Percentiles rank a stretch among this genome's conserved stretches.
Evolutionary conservation across 2,888 invertebrate species (phyloP).

Genomic region (Scaptomyza flava): DNA sequence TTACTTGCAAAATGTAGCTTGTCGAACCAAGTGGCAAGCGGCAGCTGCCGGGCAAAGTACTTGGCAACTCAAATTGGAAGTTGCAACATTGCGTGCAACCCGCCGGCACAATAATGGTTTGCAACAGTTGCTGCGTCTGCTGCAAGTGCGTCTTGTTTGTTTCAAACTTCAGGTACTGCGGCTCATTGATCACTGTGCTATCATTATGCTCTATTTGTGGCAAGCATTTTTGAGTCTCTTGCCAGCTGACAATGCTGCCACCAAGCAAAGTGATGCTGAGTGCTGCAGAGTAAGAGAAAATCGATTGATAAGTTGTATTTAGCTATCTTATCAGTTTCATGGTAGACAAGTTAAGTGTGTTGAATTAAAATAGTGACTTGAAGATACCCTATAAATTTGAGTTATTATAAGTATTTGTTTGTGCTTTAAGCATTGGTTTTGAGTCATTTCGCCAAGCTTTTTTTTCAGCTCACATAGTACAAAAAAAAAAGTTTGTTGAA

Average conservation of each 20-base stretch:
- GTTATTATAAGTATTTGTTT: not conserved
- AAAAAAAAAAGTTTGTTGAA: not conserved
- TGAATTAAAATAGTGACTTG: not conserved
- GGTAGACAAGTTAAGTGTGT: not conserved
- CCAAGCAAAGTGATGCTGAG: conserved; percentile 60
- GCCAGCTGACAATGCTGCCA: conserved; percentile 53
- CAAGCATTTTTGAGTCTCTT: conserved; percentile 33
- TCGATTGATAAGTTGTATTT: not conserved
- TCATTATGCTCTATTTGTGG: conserved; percentile 69
- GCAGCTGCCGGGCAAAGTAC: conserved; percentile 57
- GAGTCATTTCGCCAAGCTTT: not conserved
- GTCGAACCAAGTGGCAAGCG: conserved; percentile 51
- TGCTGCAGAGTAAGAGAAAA: conserved; percentile 33
- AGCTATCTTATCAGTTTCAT: conserved; percentile 52
- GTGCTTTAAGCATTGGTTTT: not conserved
- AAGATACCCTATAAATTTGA: not conserved
- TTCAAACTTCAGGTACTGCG: conserved; percentile 24
- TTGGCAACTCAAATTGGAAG: conserved; percentile 58
- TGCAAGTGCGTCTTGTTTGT: conserved; percentile 44
- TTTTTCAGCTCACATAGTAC: not conserved
- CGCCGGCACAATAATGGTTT: conserved; percentile 18
- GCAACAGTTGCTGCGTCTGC: conserved; percentile 32
- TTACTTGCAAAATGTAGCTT: conserved; percentile 48
- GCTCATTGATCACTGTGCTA: conserved; percentile 38
- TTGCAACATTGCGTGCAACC: conserved; percentile 25